These are phyloP conservation scores for Silurus asotus DNA, from an alignment of 2,113 vertebrate genomes.

Conservation along the genomic window DNA sequence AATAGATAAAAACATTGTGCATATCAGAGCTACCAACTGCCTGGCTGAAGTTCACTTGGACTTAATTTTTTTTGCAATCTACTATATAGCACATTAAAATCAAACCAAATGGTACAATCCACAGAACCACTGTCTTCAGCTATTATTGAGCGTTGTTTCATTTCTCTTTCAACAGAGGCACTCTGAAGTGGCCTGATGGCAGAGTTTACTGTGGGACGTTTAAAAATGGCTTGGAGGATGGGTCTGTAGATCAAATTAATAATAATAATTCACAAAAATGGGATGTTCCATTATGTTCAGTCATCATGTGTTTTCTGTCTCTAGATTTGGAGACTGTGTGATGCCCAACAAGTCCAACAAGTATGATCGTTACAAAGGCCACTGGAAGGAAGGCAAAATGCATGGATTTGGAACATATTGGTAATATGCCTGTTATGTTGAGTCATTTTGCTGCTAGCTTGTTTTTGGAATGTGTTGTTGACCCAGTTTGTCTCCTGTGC, in stretches of 20 bases:
- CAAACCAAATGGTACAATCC: not conserved
- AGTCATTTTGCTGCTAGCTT: not conserved
- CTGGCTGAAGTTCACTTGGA: too few species aligned
- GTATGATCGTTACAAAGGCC: constrained; percentile 85
- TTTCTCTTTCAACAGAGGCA: constrained; percentile 75
- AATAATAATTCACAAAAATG: not conserved
- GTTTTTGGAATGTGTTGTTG: not conserved
- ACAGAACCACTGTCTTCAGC: not conserved
- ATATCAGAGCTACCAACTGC: not conserved
- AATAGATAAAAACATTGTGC: not conserved
- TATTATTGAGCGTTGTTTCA: not conserved
- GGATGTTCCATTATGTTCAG: not conserved
- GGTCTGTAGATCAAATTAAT: constrained; percentile 69
- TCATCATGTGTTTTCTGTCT: constrained; percentile 17
- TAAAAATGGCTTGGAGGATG: constrained; percentile 89
- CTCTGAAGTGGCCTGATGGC: constrained; percentile 90
- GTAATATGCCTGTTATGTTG: constrained; percentile 64
- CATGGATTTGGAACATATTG: constrained; percentile 91
- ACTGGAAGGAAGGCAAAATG: constrained; percentile 96
- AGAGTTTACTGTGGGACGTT: constrained; percentile 89
- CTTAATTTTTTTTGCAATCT: not conserved
- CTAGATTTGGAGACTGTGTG: constrained; percentile 85
- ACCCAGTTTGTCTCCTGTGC: not conserved
- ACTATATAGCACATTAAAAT: not conserved
- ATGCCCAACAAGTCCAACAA: constrained; percentile 84